Evolutionary conservation across 2,888 invertebrate genomes (phyloP).

Genomic region (Sminthurinus aureus): DNA sequence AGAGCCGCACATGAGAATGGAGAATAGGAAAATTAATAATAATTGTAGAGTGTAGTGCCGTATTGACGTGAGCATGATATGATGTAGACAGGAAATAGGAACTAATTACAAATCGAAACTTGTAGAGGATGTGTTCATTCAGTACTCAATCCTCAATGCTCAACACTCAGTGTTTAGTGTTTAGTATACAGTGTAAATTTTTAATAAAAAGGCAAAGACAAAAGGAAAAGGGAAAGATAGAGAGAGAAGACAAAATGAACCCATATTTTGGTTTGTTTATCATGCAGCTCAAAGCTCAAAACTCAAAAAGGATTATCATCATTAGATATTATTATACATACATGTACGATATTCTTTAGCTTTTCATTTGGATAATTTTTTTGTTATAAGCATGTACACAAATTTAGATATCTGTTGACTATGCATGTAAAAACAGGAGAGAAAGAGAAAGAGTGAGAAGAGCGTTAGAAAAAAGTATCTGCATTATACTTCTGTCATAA

Average conservation of each 20-base stretch:
- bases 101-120: background rate
- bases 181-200: background rate
- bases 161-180: background rate
- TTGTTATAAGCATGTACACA: background rate
- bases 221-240: background rate
- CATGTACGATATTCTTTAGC: too few relatives aligned
- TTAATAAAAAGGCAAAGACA: background rate
- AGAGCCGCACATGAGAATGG: background rate
- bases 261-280: too few relatives aligned
- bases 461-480: background rate
- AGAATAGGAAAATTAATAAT: background rate
- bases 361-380: background rate
- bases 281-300: too few relatives aligned
- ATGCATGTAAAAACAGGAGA: background rate
- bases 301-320: too few relatives aligned
- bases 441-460: background rate
- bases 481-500: background rate
- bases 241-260: background rate
- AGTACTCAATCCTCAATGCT: too few relatives aligned
- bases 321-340: too few relatives aligned
- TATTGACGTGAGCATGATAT: background rate
- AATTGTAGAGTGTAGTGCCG: background rate
- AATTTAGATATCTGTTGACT: background rate
- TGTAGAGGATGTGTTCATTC: background rate
- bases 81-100: slow-evolving; percentile 15